Conservation (phyloP, 2,113 vertebrate species). For the Podarcis cretensis region DNA sequence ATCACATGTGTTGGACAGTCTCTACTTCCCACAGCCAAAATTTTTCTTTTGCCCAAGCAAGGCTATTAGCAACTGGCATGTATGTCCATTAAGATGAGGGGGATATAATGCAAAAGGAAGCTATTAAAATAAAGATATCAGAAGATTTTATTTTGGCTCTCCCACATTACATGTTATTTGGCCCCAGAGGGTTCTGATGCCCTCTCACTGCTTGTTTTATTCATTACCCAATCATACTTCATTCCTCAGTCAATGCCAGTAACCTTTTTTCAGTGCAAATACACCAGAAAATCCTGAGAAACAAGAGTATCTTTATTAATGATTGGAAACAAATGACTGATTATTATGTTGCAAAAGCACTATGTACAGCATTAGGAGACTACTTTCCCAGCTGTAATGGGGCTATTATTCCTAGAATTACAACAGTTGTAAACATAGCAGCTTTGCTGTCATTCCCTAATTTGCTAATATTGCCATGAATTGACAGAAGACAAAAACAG, state of each 20-base stretch:
- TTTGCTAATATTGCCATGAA: conserved; percentile 26
- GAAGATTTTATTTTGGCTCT: neutral
- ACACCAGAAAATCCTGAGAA: neutral
- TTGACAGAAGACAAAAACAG: conserved; percentile 6
- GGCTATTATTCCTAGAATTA: conserved; percentile 1
- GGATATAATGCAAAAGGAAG: too few species aligned
- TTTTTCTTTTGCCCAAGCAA: too few species aligned
- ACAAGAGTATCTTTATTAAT: conserved; percentile 17
- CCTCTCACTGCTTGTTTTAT: neutral
- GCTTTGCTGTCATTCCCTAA: conserved; percentile 14
- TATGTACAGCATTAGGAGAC: conserved; percentile 9
- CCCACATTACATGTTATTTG: neutral
- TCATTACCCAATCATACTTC: neutral
- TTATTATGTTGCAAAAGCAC: conserved; percentile 1
- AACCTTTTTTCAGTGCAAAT: conserved; percentile 11
- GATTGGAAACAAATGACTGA: conserved; percentile 41
- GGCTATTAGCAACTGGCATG: too few species aligned
- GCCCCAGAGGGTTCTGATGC: neutral
- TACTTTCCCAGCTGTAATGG: neutral
- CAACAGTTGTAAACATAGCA: neutral
- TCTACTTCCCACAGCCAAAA: too few species aligned
- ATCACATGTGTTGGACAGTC: too few species aligned
- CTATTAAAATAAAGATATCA: too few species aligned
- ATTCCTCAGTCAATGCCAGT: neutral
- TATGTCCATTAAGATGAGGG: too few species aligned